phyloP scores from a whole-genome alignment of 2,113 vertebrate species.

The Pedionomus torquatus region DNA sequence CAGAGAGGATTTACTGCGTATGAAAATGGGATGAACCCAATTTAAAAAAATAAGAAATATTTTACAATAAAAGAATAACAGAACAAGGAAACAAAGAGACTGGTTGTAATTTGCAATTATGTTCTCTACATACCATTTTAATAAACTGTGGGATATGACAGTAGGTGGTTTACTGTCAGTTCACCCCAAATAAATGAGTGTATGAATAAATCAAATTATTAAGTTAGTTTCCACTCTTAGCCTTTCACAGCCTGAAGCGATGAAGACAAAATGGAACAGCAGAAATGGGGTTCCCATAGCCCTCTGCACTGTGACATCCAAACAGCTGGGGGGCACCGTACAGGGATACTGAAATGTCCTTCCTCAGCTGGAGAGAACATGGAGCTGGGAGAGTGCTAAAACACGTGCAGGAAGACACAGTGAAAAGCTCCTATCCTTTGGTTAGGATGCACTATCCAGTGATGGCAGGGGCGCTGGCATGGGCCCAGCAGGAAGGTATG shows the following conservation, averaged over 20 bases:
- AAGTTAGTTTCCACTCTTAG: background rate
- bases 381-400: background rate
- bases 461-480: background rate
- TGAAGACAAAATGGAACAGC: background rate
- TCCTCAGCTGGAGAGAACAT: background rate
- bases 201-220: background rate
- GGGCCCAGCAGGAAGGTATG: background rate
- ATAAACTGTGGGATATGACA: background rate
- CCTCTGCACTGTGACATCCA: background rate
- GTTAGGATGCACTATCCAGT: fast-evolving
- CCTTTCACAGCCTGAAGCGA: background rate
- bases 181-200: background rate
- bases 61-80: background rate
- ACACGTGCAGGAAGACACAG: background rate
- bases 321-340: too few species aligned
- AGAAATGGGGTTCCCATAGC: background rate
- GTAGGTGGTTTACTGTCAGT: background rate
- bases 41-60: background rate
- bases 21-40: background rate
- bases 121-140: background rate
- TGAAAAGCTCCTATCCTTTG: background rate
- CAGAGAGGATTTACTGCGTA: background rate
- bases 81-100: background rate
- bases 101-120: background rate
- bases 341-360: background rate